A percentile compares a stretch with the other conserved stretches of the same genome.
Conservation (phyloP, 2,888 invertebrate species). For the Timema podura region DNA sequence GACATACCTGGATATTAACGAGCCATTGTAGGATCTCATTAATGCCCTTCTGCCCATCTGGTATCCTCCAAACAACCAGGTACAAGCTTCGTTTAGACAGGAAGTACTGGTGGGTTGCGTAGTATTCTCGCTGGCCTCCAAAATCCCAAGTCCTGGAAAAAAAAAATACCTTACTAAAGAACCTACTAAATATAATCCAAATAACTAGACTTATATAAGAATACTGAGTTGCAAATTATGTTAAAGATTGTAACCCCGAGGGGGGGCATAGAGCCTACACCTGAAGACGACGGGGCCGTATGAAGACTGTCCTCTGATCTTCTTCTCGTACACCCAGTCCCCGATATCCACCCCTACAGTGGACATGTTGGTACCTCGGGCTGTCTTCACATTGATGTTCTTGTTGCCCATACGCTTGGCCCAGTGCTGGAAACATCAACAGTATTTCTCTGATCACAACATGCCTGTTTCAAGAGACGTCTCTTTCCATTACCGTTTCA, state of each 20-base stretch:
- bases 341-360: slow-evolving; percentile 98
- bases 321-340: slow-evolving; percentile 88
- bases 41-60: slow-evolving; percentile 86
- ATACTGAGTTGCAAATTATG: too few relatives aligned
- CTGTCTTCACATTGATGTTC: slow-evolving; percentile 68
- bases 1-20: slow-evolving; percentile 76
- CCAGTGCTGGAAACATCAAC: slow-evolving; percentile 81
- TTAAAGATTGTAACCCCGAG: too few relatives aligned
- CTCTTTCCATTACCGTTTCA: too few relatives aligned
- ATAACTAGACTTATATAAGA: not conserved
- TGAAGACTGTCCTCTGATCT: slow-evolving; percentile 66
- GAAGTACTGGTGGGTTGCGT: slow-evolving; percentile 98
- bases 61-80: slow-evolving; percentile 91
- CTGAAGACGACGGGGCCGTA: slow-evolving; percentile 79
- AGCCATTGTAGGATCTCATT: slow-evolving; percentile 92
- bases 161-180: slow-evolving; percentile 1
- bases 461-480: too few relatives aligned
- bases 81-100: slow-evolving; percentile 92
- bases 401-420: slow-evolving; percentile 92
- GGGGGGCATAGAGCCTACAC: slow-evolving; percentile 26
- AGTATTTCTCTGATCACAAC: too few relatives aligned
- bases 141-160: slow-evolving; percentile 90
- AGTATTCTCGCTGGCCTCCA: slow-evolving; percentile 96
- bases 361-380: slow-evolving; percentile 78
- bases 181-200: not conserved